phyloP scores from a whole-genome alignment of 2,797 vertebrate genomes.

The Phrynocephalus vlangalii region DNA sequence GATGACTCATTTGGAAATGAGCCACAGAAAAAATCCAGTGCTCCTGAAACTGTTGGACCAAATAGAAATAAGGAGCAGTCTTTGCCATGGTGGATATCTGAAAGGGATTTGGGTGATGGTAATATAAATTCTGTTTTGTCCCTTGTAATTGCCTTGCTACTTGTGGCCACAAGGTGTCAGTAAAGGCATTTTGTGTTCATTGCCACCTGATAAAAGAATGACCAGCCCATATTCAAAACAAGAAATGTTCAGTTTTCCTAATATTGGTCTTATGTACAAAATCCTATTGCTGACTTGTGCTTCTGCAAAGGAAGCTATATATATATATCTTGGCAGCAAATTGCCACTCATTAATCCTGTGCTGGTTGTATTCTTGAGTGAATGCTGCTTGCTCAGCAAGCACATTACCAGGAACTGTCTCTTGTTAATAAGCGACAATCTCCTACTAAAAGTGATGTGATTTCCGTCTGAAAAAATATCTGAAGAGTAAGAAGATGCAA shows the following conservation, averaged over 20 bases:
- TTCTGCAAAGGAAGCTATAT: no score
- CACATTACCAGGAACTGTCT: no score
- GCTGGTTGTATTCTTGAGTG: no score
- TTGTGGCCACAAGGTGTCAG: conserved; percentile 78
- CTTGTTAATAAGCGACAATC: no score
- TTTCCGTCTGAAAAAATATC: no score
- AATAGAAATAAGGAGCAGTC: conserved; percentile 75
- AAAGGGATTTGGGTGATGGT: conserved; percentile 77
- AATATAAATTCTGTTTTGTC: conserved; percentile 69
- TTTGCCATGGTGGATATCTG: conserved; percentile 80
- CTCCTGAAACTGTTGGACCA: conserved; percentile 76
- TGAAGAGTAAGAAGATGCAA: no score
- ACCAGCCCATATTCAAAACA: background rate
- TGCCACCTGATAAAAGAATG: background rate
- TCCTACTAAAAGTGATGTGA: no score
- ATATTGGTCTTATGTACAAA: background rate
- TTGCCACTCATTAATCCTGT: no score
- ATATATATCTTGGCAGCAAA: no score
- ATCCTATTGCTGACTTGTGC: background rate
- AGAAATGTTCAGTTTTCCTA: background rate
- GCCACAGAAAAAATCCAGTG: conserved; percentile 68
- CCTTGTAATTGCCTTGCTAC: conserved; percentile 49
- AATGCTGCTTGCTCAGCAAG: no score
- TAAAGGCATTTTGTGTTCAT: conserved; percentile 51
- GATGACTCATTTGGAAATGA: conserved; percentile 88